Conservation (phyloP, 1,140 invertebrate genomes). For the Drosophila sproati region DNA sequence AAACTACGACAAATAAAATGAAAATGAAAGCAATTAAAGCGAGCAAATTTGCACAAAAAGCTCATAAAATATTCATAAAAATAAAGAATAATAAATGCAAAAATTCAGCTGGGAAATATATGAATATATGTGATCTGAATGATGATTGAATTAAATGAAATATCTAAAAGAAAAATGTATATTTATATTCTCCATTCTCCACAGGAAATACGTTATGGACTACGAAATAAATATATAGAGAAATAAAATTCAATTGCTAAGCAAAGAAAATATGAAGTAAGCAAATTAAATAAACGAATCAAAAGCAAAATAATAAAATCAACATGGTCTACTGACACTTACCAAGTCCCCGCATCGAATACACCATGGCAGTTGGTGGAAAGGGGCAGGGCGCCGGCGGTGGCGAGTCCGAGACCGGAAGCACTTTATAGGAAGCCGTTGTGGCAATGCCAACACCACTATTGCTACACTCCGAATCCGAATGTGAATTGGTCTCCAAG, state of each 20-base stretch:
- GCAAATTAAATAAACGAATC: constrained; percentile 15
- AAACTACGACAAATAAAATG: constrained; percentile 31
- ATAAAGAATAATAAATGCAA: background rate
- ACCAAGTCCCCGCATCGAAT: constrained; percentile 87
- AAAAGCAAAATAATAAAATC: constrained; percentile 47
- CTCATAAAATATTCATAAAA: background rate
- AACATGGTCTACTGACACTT: constrained; percentile 85
- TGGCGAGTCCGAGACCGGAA: constrained; percentile 83
- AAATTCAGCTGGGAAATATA: background rate
- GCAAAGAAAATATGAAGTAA: background rate
- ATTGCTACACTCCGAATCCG: constrained; percentile 82
- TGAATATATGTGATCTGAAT: constrained; percentile 1
- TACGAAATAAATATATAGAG: constrained; percentile 8
- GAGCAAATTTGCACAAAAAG: constrained; percentile 4
- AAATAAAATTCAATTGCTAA: constrained; percentile 13
- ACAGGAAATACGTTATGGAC: background rate
- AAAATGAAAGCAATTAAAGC: constrained; percentile 21
- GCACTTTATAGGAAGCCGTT: constrained; percentile 83
- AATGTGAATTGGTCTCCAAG: constrained; percentile 88
- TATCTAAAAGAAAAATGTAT: constrained; percentile 19
- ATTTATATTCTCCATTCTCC: background rate
- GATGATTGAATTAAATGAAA: constrained; percentile 16
- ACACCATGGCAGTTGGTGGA: constrained; percentile 95
- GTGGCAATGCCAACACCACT: constrained; percentile 82
- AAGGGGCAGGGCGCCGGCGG: constrained; percentile 86